Percentiles rank a stretch among this genome's conserved stretches.
Conservation (phyloP, 2,888 invertebrate species). For the Eledone cirrhosa region DNA sequence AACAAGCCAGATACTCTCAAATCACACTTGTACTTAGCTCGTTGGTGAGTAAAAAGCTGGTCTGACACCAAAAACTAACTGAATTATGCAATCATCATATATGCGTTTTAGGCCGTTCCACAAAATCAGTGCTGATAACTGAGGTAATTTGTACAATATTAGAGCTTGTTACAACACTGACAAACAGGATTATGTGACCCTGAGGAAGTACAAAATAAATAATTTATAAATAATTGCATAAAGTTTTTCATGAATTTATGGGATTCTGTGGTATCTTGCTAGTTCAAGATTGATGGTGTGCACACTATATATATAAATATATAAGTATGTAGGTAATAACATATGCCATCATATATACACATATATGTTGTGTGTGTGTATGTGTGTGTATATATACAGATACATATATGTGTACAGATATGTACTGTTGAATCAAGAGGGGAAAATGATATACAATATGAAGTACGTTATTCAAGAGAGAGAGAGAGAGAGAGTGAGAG, state of each 20-base stretch:
- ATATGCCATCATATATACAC: neutral
- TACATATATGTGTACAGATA: neutral
- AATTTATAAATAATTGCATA: constrained; percentile 26
- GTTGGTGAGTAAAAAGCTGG: neutral
- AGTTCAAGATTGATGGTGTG: no score
- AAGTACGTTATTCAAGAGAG: no score
- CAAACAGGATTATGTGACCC: constrained; percentile 16
- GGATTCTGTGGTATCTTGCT: constrained; percentile 25
- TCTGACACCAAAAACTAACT: neutral
- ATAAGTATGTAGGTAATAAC: no score
- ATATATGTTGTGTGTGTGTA: neutral
- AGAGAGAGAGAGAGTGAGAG: no score
- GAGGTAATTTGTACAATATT: constrained; percentile 25
- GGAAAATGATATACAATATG: neutral
- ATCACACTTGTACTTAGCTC: constrained; percentile 1
- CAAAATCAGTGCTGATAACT: constrained; percentile 20
- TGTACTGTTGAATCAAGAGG: constrained; percentile 9
- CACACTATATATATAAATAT: no score
- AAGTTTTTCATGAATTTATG: constrained; percentile 21
- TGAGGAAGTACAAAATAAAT: constrained; percentile 27
- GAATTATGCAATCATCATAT: constrained; percentile 26
- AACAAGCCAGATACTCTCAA: neutral
- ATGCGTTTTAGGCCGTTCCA: constrained; percentile 21
- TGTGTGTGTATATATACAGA: neutral
- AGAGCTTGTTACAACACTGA: constrained; percentile 26